Evolutionary conservation across 2,888 invertebrate species (phyloP), one percentile per base, ranked within the genome.

Genomic region (Flexamia atlantica): DNA sequence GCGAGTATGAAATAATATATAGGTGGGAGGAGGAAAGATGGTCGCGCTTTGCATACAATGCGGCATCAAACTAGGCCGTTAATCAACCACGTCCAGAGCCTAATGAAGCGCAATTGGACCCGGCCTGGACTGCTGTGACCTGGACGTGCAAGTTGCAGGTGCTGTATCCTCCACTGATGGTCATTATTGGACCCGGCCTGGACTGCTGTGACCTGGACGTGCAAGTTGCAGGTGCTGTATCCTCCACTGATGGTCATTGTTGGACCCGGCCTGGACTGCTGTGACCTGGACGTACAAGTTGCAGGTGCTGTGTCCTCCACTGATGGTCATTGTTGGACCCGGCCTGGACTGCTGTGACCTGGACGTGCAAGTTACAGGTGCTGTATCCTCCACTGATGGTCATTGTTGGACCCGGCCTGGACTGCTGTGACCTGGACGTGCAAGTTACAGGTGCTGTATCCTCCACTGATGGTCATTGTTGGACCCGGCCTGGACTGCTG

Each of bases 61-160:
- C 76, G 50, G 42, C 46, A 74, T 74, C 74, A 42, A 74, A 36
- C 74, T 70, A 30, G 76, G 50, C 50, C 76, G 32, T 50, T 50
- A 30, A 72, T 72, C 72, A 72, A 72, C 40, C 72, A 42, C 40
- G 36, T 30, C 42, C 72, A 12, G 40, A 23, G 72, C 76, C 32
- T 76, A 76, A 76, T 76, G 76, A 76, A 76, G 50, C 50, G 76
- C 76, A 76, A 76, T 76, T 76, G 76, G 50, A 76, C 76, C 50
- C 32, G 40, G 72, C 40, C 40, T 23, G 30, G 50, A 46, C 17
- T n/a, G 25, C 20, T 23, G 72, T 40, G 72, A 72, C 23, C 40
- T 40, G 72, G 3, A 70, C 70, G 30, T 9, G 40, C 17, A 30
- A 32, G 42, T 9, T 12, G 14, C 72, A 40, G 30, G 72, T 72